A percentile compares a stretch with the other conserved stretches of the same genome.
Evolutionary conservation across 1,140 invertebrate genomes (phyloP).

Genomic region (Zaprionus ghesquierei): DNA sequence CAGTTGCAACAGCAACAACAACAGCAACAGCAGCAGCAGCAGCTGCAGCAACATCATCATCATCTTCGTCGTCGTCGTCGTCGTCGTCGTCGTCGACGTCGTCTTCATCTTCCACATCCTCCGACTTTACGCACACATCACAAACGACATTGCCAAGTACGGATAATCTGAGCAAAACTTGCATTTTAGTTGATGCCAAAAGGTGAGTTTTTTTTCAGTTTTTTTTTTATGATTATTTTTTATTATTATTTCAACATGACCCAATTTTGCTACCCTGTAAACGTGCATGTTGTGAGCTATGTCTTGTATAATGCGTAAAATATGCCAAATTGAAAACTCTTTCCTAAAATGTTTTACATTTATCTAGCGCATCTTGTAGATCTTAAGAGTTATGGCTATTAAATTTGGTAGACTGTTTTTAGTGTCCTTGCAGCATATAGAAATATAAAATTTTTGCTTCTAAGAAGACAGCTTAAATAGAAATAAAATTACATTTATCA

Average conservation of each 20-base stretch:
- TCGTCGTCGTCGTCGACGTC: slow-evolving; percentile 41
- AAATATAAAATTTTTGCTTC: no score
- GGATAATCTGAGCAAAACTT: slow-evolving; percentile 75
- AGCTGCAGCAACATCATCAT: slow-evolving; percentile 28
- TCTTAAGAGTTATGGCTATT: background rate
- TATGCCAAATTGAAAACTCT: background rate
- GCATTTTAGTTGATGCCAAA: slow-evolving; percentile 77
- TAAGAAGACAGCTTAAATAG: no score
- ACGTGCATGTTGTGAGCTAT: background rate
- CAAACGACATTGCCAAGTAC: slow-evolving; percentile 75
- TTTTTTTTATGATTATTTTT: slow-evolving; percentile 18
- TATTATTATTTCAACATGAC: slow-evolving; percentile 9
- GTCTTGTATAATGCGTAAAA: background rate
- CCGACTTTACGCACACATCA: slow-evolving; percentile 74
- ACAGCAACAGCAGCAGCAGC: slow-evolving; percentile 29
- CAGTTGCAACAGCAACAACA: slow-evolving; percentile 22
- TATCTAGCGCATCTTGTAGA: background rate
- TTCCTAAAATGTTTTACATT: background rate
- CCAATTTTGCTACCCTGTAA: slow-evolving; percentile 5
- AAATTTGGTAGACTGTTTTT: background rate
- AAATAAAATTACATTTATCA: no score
- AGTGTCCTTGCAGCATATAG: no score
- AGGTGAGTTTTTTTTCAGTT: slow-evolving; percentile 53
- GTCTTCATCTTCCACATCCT: slow-evolving; percentile 56
- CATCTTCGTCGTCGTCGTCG: slow-evolving; percentile 25